A percentile compares a stretch with the other conserved stretches of the same genome.
phyloP scores from a whole-genome alignment of 2,113 vertebrate genomes.

The Syngnathus scovelli region DNA sequence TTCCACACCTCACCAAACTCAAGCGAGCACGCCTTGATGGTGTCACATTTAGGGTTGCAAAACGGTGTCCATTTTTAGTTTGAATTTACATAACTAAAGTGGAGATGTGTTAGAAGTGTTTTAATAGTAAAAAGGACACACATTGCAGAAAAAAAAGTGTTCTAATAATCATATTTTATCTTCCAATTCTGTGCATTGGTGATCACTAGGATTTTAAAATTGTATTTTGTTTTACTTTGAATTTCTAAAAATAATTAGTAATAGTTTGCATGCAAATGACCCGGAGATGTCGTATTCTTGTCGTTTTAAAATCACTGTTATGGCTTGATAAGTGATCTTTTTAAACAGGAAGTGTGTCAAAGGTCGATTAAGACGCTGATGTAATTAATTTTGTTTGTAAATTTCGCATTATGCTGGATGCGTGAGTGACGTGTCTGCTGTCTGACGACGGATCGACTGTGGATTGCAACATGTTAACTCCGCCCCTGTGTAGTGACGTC shows the following conservation, averaged over 20 bases:
- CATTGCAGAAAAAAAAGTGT: too few relatives aligned
- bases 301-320: not conserved
- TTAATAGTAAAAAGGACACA: too few relatives aligned
- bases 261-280: too few relatives aligned
- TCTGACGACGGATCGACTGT: conserved; percentile 43
- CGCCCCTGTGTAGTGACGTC: conserved; percentile 48
- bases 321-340: too few relatives aligned
- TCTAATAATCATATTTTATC: too few relatives aligned
- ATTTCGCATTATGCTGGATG: not conserved
- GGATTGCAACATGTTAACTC: conserved; percentile 54
- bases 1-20: not conserved
- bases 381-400: not conserved
- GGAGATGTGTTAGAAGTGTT: too few relatives aligned
- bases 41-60: not conserved
- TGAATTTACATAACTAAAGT: too few relatives aligned
- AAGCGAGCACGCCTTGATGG: not conserved
- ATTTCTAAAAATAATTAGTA: too few relatives aligned
- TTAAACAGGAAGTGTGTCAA: not conserved
- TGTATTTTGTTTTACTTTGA: too few relatives aligned
- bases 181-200: too few relatives aligned
- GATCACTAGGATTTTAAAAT: too few relatives aligned
- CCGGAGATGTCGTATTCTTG: too few relatives aligned
- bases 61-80: not conserved
- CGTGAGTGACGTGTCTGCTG: conserved; percentile 1
- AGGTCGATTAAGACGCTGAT: not conserved